Evolutionary conservation across 2,797 vertebrate species (phyloP), one percentile per base, ranked within the genome.

Genomic region (Orestias chungarensis): DNA sequence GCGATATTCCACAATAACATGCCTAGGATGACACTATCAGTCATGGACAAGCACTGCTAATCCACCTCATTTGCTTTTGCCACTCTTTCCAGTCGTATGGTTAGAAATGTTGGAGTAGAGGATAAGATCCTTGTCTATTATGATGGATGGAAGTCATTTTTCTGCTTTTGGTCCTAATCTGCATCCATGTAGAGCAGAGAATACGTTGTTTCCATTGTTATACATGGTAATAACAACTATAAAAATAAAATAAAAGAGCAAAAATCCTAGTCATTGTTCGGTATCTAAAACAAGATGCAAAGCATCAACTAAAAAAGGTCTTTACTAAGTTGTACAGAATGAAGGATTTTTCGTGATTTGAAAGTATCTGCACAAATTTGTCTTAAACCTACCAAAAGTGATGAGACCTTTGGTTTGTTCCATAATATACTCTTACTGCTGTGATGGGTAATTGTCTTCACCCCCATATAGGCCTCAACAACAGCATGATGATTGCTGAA

Each of bases 401-500:
- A n/a, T 25, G 18, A 67, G 20, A 8, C 35, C 46, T 14, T 49
- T n/a, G 20, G 10, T 33, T n/a, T 35, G 31, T 35, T 6, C 33
- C 44, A n/a, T n/a, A 31, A 14, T 31, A 15, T 43, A 35, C 20
- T 11, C 23, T 38, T 12, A 20, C 2, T n/a, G n/a, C 23, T 7
- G 10, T 35, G 31, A 66, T 43, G n/a, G 12, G 15, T 73, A 66
- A 25, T 40, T 50, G 59, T 64, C 59, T 25, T 11, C 1, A 62
- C 50, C 59, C 59, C 47, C 27, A 10, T 8, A 54, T 61, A 0
- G 49, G 70, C 75, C 59, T 40, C 35, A 35, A 42, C 38, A 40
- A n/a, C 17, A 47, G 55, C 62, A 66, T 70, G 73, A 76, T 82
- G 79, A 70, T 78, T 42, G 70, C 57, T 77, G 38, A 55, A 47